Base-by-base conservation (phyloP, 2,797 vertebrate genomes). In the Fistularia tabacaria region DNA sequence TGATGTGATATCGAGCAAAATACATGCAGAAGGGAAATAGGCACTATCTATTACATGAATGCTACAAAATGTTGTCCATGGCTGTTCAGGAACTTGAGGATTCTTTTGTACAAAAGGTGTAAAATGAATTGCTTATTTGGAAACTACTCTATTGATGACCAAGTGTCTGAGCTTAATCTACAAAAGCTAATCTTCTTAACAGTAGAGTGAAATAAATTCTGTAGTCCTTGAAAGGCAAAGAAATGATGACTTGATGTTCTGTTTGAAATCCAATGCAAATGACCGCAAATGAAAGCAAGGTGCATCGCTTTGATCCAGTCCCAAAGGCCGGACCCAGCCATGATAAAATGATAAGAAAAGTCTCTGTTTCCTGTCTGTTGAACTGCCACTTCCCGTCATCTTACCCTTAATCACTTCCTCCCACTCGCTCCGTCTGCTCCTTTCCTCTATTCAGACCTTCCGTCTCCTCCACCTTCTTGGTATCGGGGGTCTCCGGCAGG, bases 321-420 rank as follows among this genome's bases (percentile, higher is more conserved):
- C 58, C 64, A 12, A 11, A 42, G 62, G 57, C 69, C 11, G 42
- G 51, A 69, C 59, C 46, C 41, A 11, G 64, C 51, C 13, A 2
- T 53, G 77, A 85, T 83, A 87, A 77, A 63, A 65, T 50, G 69
- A 85, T 84, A 84, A 88, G 71, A 58, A 62, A 69, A 47, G 68
- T 63, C 77, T 73, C 71, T 64, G 80, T 78, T 86, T 86, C 85
- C 77, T 78, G 73, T 78, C 73, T 62, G 47, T 49, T 57, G 49
- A 69, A 49, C 80, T 62, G 67, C 72, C 73, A 71, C 66, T 83
- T 88, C 77, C 84, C 45, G 57, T 50, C 72, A 75, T 80, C 72
- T 77, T 65, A 48, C 55, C 60, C 64, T 73, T 64, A 69, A 83
- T 80, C 77, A 81, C 73, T 71, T 77, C 79, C 76, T 69, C 78